These are phyloP conservation scores for Drosophila meridionalis DNA, from an alignment of 2,888 invertebrate species.

Conservation along the genomic window DNA sequence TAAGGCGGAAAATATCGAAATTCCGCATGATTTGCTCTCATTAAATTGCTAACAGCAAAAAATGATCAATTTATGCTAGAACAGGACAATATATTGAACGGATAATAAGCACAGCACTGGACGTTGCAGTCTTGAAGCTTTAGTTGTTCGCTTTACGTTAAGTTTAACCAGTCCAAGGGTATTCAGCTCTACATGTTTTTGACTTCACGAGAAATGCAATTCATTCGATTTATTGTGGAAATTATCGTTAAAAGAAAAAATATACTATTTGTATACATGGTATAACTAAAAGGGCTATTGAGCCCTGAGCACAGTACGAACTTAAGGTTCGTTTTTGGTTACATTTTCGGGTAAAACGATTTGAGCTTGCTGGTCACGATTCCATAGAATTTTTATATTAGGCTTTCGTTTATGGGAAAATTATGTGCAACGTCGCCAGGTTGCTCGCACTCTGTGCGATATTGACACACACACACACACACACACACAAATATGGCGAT, in stretches of 20 bases:
- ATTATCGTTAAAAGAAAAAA: slow-evolving; percentile 7
- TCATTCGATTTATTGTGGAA: slow-evolving; percentile 3
- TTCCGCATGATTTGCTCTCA: not conserved
- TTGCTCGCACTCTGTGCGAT: slow-evolving; percentile 25
- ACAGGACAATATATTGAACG: not conserved
- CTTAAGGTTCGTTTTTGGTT: slow-evolving; percentile 15
- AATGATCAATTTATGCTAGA: not conserved
- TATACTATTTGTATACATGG: slow-evolving; percentile 7
- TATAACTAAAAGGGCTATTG: slow-evolving; percentile 6
- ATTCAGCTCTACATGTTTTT: not conserved
- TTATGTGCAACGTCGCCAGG: slow-evolving; percentile 73
- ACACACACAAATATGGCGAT: slow-evolving; percentile 9
- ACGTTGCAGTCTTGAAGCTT: not conserved
- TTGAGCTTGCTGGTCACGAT: slow-evolving; percentile 78
- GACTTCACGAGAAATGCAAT: not conserved
- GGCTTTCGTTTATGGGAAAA: slow-evolving; percentile 82
- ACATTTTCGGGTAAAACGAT: slow-evolving; percentile 40
- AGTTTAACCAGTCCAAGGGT: not conserved
- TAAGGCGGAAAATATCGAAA: slow-evolving; percentile 1
- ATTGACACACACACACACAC: slow-evolving; percentile 36
- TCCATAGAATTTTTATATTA: slow-evolving; percentile 80
- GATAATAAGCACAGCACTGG: not conserved
- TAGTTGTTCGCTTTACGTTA: not conserved
- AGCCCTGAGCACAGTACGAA: slow-evolving; percentile 3
- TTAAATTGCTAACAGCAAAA: slow-evolving; percentile 4